A percentile compares a stretch with the other conserved stretches of the same genome.
These are phyloP conservation scores for Sceliomorpha sp. DNA, from an alignment of 2,888 invertebrate genomes.

Conservation along the genomic window DNA sequence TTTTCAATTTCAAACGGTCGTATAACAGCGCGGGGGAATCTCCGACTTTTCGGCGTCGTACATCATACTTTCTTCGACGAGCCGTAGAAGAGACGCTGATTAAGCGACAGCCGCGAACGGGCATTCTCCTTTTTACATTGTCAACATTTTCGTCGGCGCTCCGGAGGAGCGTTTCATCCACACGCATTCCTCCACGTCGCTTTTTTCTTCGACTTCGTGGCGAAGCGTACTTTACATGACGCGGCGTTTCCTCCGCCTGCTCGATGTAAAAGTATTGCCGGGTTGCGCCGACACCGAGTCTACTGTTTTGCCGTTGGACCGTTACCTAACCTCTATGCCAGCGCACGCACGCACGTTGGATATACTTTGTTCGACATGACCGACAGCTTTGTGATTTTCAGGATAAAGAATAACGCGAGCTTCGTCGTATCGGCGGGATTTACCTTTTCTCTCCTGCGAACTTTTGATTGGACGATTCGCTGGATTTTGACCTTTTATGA, in stretches of 20 bases:
- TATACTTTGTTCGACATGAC: constrained; percentile 36
- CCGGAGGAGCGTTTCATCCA: constrained; percentile 3
- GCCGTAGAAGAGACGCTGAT: no score
- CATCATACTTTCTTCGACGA: no score
- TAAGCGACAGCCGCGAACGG: no score
- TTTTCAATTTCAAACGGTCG: no score
- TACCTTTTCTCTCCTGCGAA: constrained; percentile 3
- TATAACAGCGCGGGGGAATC: no score
- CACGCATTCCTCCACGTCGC: no score
- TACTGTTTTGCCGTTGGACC: constrained; percentile 72
- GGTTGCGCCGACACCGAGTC: constrained; percentile 70
- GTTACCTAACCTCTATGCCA: constrained; percentile 74
- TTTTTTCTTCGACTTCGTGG: constrained; percentile 2
- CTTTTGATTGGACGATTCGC: no score
- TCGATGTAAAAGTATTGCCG: constrained; percentile 53
- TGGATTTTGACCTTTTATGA: no score
- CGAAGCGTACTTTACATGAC: constrained; percentile 32
- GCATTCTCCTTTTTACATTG: no score
- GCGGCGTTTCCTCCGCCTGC: constrained; percentile 29
- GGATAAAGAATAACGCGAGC: constrained; percentile 30
- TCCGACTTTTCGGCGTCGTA: no score
- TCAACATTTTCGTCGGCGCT: no score
- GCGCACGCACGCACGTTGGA: constrained; percentile 40
- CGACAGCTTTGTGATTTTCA: constrained; percentile 36
- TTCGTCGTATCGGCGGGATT: constrained; percentile 28